Evolutionary conservation across 2,888 invertebrate genomes (phyloP), one percentile per base, ranked within the genome.

Genomic region (Drosophila ustulata): DNA sequence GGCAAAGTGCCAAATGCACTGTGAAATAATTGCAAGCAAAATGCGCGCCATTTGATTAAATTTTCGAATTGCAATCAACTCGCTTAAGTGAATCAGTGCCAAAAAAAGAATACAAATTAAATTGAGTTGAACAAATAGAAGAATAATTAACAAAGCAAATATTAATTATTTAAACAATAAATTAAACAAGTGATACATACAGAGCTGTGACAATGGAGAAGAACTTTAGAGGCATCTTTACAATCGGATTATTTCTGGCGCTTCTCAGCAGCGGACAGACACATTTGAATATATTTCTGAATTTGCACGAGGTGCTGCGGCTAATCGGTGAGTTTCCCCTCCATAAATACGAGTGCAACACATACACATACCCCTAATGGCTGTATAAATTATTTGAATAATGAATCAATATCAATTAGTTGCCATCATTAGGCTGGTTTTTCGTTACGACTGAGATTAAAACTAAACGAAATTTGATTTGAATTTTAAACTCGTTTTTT

Each of bases 301-400:
- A 91, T 77, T 71, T 91, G 71, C 91, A 91, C 75, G 91, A 91
- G 83, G 91, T 91, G 78, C 78, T 91, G 74, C 89, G 91, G 57
- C 78, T 91, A 80, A 91, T 91, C 80, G 91, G 91, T 91, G 59
- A 92, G 92, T 88, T 39, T 9, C n/a, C 34, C 37, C n/a, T 13
- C 1, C 30, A 37, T 11, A 23, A 28, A 39, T 23, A 30, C 28
- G 47, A 11, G 28, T 11, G 18, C 18, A n/a, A 39, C 8, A 37
- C 28, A n/a, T 7, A 11, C 25, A 32, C 25, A 30, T 6, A 30
- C 13, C 3, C 37, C 9, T 23, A 18, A 30, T 45, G 41, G 49
- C 47, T 59, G 41, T 28, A 51, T 47, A 30, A 50, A 55, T 59
- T 51, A 46, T 58, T 63, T 59, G n/a, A 52, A 43, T 43, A 43